Conservation (phyloP, 1,140 invertebrate species). For the Formica exsecta region DNA sequence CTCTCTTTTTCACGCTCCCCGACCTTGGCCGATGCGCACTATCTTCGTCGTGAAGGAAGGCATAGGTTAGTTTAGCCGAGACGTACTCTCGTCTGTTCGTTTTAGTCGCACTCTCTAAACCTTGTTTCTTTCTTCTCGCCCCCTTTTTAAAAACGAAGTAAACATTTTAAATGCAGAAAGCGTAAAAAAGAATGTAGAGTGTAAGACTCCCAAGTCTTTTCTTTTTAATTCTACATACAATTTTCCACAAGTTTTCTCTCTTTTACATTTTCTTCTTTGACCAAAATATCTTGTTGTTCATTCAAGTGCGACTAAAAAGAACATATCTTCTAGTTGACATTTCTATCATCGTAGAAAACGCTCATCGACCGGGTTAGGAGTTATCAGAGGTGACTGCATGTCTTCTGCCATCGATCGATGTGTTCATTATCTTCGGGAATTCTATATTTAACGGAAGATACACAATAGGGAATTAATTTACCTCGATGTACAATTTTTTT, state of each 20-base stretch:
- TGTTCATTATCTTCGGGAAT: conserved; percentile 9
- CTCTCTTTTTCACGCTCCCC: not conserved
- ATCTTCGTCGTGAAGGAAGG: conserved; percentile 2
- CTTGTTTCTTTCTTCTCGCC: not conserved
- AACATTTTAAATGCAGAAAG: not conserved
- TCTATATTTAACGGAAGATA: conserved; percentile 35
- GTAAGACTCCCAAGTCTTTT: not conserved
- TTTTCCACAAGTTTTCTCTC: not conserved
- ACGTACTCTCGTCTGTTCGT: not conserved
- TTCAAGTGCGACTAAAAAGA: conserved; percentile 30
- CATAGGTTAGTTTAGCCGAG: conserved; percentile 51
- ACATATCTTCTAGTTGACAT: conserved; percentile 1
- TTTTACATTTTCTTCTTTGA: conserved; percentile 10
- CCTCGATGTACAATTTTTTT: conserved; percentile 9
- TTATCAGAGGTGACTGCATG: conserved; percentile 13
- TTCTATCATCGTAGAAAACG: conserved; percentile 11
- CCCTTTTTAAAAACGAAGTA: not conserved
- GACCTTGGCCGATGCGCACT: conserved; percentile 46
- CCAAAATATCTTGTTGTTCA: conserved; percentile 19
- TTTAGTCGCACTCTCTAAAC: conserved; percentile 16
- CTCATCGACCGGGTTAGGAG: conserved; percentile 10
- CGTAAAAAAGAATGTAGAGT: not conserved
- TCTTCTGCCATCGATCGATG: conserved; percentile 26
- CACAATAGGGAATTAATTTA: conserved; percentile 5
- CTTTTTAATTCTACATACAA: not conserved